phyloP scores from a whole-genome alignment of 2,888 invertebrate species.

The Horisme vitalbata region DNA sequence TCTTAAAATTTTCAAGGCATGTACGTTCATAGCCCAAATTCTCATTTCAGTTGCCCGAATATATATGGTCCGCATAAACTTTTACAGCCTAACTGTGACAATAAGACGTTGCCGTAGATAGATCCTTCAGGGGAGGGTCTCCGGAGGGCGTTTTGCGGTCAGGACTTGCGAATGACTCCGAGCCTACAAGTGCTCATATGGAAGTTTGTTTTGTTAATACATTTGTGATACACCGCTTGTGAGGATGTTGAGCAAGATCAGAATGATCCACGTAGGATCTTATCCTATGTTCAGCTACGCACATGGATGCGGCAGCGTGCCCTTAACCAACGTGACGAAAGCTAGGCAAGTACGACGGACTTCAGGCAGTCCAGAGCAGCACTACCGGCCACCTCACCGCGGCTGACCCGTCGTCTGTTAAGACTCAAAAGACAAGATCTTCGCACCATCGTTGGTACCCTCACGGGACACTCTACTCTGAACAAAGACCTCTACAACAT shows the following conservation, averaged over 20 bases:
- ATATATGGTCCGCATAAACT: constrained; percentile 20
- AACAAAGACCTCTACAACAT: too few relatives aligned
- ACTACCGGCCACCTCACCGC: too few relatives aligned
- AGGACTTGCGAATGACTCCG: constrained; percentile 56
- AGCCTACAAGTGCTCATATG: constrained; percentile 57
- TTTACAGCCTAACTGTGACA: constrained; percentile 25
- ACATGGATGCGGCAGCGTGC: too few relatives aligned
- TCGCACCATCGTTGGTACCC: too few relatives aligned
- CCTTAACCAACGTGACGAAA: too few relatives aligned
- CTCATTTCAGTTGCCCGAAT: constrained; percentile 14
- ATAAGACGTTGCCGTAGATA: constrained; percentile 20
- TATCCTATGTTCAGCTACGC: too few relatives aligned
- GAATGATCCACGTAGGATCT: too few relatives aligned
- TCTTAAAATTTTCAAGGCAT: background rate
- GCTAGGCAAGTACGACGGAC: too few relatives aligned
- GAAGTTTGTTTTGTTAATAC: constrained; percentile 64
- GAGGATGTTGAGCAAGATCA: constrained; percentile 12
- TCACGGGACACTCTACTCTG: too few relatives aligned
- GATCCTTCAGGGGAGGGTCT: constrained; percentile 37
- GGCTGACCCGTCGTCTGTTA: too few relatives aligned
- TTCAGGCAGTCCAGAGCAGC: too few relatives aligned
- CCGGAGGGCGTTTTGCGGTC: constrained; percentile 68
- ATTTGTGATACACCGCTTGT: constrained; percentile 36
- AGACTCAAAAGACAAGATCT: too few relatives aligned
- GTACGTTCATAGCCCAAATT: constrained; percentile 3